Base-by-base conservation (phyloP, 2,797 vertebrate genomes). In the Brachyalestes nurse region DNA sequence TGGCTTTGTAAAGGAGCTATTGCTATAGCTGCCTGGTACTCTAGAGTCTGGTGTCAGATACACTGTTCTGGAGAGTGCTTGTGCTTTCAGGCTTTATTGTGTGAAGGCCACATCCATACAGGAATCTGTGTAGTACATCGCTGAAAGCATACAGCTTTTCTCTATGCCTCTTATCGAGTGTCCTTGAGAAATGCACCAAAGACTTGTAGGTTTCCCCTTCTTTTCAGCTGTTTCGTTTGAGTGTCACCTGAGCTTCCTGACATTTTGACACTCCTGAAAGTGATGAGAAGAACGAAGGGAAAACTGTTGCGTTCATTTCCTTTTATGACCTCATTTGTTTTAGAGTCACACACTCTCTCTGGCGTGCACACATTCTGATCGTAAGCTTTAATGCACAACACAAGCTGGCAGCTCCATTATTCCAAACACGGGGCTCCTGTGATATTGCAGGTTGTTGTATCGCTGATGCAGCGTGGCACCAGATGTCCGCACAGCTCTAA, bases 401-500 rank as follows among this genome's bases (percentile, higher is more conserved):
- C 51, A 57, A 69, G 69, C 79, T 69, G 79, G 23, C 62, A 57
- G 51, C 72, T 79, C 51, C 57, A 77, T 78, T 71, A 66, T 73
- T 77, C 58, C 76, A 38, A 42, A 64, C 82, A 40, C 65, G 6
- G 47, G 51, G 70, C 73, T 49, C 58, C 64, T 67, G 76, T 79
- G 65, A 72, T 78, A 72, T 62, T 69, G 34, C 40, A 53, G 66
- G 77, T 61, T 73, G 78, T 79, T 72, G 73, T 77, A 69, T 61
- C 81, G 69, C 53, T 73, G 74, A 75, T 80, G 70, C 75, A 78
- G 58, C 40, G 73, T 62, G 61, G 81, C 77, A 71, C 49, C 85
- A 86, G 85, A 86, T 82, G 82, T 86, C 75, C 69, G 17, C 25
- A 25, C 72, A 61, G 66, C 57, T 73, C 66, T 77, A 79, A 71